Evolutionary conservation across 2,888 invertebrate genomes (phyloP).

Genomic region (Rhingia rostrata): DNA sequence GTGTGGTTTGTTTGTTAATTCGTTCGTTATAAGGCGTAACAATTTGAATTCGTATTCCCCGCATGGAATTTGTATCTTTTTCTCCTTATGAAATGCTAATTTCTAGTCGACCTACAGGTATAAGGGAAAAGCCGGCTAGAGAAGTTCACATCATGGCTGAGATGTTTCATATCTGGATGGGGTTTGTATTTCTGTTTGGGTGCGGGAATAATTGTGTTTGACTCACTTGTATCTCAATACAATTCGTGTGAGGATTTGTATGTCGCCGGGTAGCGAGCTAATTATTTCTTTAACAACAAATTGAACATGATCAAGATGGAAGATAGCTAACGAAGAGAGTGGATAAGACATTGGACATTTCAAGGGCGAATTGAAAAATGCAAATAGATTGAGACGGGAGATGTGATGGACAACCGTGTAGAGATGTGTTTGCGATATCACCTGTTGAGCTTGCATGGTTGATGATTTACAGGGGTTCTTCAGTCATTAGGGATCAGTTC

Average conservation of each 20-base stretch:
- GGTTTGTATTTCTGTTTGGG: conserved; percentile 23
- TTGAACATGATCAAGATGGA: conserved; percentile 37
- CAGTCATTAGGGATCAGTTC: no score
- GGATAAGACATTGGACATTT: neutral
- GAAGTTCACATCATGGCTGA: conserved; percentile 63
- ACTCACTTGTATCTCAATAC: neutral
- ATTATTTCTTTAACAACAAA: conserved; percentile 61
- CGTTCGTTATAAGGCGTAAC: conserved; percentile 70
- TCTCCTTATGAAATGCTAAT: conserved; percentile 71
- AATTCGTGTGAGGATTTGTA: conserved; percentile 34
- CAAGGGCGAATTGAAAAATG: conserved; percentile 7
- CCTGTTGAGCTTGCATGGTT: no score
- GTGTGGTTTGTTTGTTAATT: conserved; percentile 74
- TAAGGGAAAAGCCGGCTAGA: conserved; percentile 66
- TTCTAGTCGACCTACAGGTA: conserved; percentile 44
- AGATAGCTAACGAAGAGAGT: conserved; percentile 15
- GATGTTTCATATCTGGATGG: neutral
- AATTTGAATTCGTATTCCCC: conserved; percentile 66
- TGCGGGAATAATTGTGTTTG: conserved; percentile 34
- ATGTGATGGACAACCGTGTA: no score
- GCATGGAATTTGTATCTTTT: conserved; percentile 54
- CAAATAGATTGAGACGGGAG: no score
- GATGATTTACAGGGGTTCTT: no score
- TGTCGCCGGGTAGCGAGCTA: conserved; percentile 36
- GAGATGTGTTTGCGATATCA: no score